Percentiles rank a stretch among this genome's conserved stretches.
Conservation (phyloP, 1,140 invertebrate genomes). For the Drosophila teissieri region DNA sequence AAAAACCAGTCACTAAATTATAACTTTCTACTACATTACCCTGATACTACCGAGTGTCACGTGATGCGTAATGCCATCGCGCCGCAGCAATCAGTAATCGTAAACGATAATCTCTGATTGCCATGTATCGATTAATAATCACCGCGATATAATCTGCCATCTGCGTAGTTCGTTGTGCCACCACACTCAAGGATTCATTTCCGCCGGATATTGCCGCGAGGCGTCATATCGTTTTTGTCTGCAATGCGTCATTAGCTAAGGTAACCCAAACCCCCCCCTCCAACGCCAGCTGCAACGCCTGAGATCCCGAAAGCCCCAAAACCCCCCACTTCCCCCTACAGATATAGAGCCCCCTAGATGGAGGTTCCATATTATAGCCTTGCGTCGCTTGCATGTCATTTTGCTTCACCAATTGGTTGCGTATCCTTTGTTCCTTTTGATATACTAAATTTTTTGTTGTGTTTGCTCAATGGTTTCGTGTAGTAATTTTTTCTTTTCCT, state of each 20-base stretch:
- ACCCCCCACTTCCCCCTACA: background rate
- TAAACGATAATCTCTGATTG: background rate
- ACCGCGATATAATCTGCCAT: background rate
- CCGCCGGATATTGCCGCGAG: slow-evolving; percentile 23
- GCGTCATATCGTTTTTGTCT: slow-evolving; percentile 44
- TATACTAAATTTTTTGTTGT: slow-evolving; percentile 27
- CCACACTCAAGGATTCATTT: slow-evolving; percentile 13
- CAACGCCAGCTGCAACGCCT: slow-evolving; percentile 34
- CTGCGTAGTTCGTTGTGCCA: slow-evolving; percentile 9
- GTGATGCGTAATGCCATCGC: background rate
- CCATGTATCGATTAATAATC: slow-evolving; percentile 26
- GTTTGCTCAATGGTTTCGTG: slow-evolving; percentile 63
- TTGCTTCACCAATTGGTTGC: slow-evolving; percentile 60
- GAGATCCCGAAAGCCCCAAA: too few species aligned
- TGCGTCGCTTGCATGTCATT: slow-evolving; percentile 55
- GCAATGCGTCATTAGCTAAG: slow-evolving; percentile 53
- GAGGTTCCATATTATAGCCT: slow-evolving; percentile 7
- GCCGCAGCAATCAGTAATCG: background rate
- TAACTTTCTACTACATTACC: background rate
- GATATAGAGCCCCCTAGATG: background rate
- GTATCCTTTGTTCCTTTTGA: slow-evolving; percentile 39
- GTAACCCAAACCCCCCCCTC: slow-evolving; percentile 3
- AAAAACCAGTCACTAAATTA: background rate
- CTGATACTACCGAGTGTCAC: background rate
- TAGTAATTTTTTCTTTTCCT: slow-evolving; percentile 19